phyloP scores from a whole-genome alignment of 2,888 invertebrate genomes.

The Tenodera sinensis region DNA sequence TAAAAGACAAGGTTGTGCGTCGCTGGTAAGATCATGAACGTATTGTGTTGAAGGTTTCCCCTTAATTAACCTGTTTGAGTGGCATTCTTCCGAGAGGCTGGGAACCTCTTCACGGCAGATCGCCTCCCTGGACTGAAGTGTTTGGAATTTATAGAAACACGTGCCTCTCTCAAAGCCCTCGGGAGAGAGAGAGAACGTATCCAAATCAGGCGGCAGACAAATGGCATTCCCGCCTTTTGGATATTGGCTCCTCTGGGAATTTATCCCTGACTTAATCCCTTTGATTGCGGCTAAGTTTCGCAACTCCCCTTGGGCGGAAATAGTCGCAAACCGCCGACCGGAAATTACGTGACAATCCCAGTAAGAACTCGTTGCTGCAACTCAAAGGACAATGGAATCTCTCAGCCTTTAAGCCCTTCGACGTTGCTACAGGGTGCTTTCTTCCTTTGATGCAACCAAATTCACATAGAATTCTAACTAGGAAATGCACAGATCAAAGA shows the following conservation, averaged over 20 bases:
- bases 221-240: not conserved
- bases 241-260: not conserved
- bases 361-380: not conserved
- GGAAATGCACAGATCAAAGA: too few relatives aligned
- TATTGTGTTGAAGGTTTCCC: not conserved
- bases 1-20: too few relatives aligned
- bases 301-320: not conserved
- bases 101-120: not conserved
- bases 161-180: not conserved
- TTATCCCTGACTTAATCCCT: constrained; percentile 4
- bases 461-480: too few relatives aligned
- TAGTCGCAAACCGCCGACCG: constrained; percentile 20
- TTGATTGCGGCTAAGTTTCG: not conserved
- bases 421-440: not conserved
- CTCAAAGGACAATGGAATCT: constrained; percentile 3
- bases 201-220: not conserved
- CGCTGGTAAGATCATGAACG: too few relatives aligned
- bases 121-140: too few relatives aligned
- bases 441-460: not conserved
- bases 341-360: constrained; percentile 27
- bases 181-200: not conserved
- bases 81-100: not conserved
- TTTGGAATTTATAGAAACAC: not conserved
- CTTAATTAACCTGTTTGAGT: not conserved
- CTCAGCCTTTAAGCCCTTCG: not conserved